Conservation (phyloP, 2,797 vertebrate species). For the Gymnothorax javanicus region DNA sequence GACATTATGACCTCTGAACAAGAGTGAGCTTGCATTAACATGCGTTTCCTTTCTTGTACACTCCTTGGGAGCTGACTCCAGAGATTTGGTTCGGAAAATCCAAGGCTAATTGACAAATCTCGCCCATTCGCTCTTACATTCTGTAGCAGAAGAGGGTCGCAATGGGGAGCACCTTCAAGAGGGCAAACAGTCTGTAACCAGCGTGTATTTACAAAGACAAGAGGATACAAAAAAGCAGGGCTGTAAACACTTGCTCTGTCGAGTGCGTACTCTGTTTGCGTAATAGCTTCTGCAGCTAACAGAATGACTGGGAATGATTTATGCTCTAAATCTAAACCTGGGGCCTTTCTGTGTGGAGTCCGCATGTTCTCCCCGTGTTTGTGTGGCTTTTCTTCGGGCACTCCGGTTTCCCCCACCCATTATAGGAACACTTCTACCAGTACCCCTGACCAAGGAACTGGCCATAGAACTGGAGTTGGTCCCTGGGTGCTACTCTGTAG, state of each 20-base stretch:
- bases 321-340: neutral
- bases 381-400: too few relatives aligned
- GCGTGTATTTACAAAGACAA: neutral
- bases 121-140: neutral
- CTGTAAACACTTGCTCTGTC: too few relatives aligned
- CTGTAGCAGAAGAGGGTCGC: neutral
- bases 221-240: neutral
- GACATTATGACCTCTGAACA: neutral
- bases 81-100: neutral
- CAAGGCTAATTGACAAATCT: constrained; percentile 7
- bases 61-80: neutral
- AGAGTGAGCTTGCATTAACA: neutral
- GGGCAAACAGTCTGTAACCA: neutral
- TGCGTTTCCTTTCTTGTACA: neutral
- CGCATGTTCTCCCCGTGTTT: too few relatives aligned
- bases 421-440: too few relatives aligned
- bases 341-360: too few relatives aligned
- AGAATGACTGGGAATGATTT: neutral
- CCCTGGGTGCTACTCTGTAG: too few relatives aligned
- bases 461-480: too few relatives aligned
- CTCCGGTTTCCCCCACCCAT: too few relatives aligned
- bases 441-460: too few relatives aligned
- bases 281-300: neutral
- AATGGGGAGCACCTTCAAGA: neutral
- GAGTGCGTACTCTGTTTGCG: neutral